A percentile compares a stretch with the other conserved stretches of the same genome.
Evolutionary conservation across 2,888 invertebrate species (phyloP).

Genomic region (Alcis repandata): DNA sequence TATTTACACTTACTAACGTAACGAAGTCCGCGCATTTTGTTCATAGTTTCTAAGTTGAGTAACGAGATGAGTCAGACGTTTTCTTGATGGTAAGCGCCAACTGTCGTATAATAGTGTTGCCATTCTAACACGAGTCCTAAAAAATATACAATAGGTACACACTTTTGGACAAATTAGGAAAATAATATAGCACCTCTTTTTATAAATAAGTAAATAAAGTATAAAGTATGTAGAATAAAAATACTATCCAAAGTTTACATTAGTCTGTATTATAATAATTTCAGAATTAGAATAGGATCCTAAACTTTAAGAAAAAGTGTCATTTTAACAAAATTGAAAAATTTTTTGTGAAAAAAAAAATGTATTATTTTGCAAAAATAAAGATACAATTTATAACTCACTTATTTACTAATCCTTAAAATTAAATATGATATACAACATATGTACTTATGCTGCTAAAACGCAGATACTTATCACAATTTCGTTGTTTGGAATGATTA

Average conservation of each 20-base stretch:
- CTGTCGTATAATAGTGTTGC: too few relatives aligned
- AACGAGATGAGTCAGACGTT: too few relatives aligned
- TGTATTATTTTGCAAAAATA: background rate
- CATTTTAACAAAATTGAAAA: background rate
- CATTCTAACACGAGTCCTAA: background rate
- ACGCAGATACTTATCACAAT: conserved; percentile 4
- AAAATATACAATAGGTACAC: background rate
- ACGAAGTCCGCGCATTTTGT: too few relatives aligned
- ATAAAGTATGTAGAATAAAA: conserved; percentile 15
- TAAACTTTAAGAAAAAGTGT: background rate
- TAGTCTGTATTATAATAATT: conserved; percentile 9
- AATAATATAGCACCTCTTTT: too few relatives aligned
- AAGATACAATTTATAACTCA: background rate
- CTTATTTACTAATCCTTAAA: background rate
- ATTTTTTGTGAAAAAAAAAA: background rate
- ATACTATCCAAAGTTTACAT: conserved; percentile 13
- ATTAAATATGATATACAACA: background rate
- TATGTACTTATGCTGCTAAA: conserved; percentile 9
- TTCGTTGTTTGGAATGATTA: background rate
- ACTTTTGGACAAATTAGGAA: background rate
- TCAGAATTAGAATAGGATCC: conserved; percentile 10
- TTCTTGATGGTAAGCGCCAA: too few relatives aligned
- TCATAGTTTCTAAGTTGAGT: too few relatives aligned
- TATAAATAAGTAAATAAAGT: too few relatives aligned
- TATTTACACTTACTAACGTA: too few relatives aligned